These are phyloP conservation scores for Chalcis sispes DNA, from an alignment of 2,888 invertebrate genomes.

Conservation along the genomic window DNA sequence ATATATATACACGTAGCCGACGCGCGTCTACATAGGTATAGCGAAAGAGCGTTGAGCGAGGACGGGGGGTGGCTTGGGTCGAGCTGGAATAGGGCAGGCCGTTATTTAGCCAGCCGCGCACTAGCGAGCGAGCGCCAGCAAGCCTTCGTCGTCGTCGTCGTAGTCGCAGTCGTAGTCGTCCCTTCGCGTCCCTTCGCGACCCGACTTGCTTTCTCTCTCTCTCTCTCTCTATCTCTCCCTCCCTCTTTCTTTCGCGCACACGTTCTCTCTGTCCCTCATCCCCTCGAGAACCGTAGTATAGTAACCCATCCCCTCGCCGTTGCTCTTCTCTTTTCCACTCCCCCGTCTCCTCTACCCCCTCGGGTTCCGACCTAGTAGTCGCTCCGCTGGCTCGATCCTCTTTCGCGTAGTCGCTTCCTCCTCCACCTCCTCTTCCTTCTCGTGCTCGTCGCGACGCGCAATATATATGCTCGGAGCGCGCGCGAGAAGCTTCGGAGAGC, in stretches of 20 bases:
- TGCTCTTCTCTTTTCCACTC: constrained; percentile 57
- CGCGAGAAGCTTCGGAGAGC: not conserved
- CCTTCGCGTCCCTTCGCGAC: constrained; percentile 70
- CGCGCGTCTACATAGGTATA: too few relatives aligned
- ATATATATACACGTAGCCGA: not conserved
- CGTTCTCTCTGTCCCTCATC: constrained; percentile 32
- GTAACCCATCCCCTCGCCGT: constrained; percentile 56
- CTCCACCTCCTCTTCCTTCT: constrained; percentile 12
- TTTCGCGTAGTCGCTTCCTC: constrained; percentile 17
- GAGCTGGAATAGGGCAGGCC: constrained; percentile 58
- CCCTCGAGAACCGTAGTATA: constrained; percentile 63
- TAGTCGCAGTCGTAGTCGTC: constrained; percentile 27
- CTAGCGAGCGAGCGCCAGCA: constrained; percentile 24
- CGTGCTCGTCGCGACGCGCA: constrained; percentile 5
- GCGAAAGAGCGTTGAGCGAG: constrained; percentile 46
- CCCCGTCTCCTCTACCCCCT: constrained; percentile 53
- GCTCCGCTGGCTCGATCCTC: constrained; percentile 53
- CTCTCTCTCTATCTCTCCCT: constrained; percentile 14
- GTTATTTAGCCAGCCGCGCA: constrained; percentile 63
- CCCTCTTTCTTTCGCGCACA: constrained; percentile 8
- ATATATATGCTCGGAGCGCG: constrained; percentile 20
- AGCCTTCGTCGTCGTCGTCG: constrained; percentile 45
- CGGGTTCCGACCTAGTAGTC: constrained; percentile 62
- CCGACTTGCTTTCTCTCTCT: constrained; percentile 63
- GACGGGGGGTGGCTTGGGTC: constrained; percentile 39